Base-by-base conservation (phyloP, 2,797 vertebrate species). In the Monodelphis domestica region DNA sequence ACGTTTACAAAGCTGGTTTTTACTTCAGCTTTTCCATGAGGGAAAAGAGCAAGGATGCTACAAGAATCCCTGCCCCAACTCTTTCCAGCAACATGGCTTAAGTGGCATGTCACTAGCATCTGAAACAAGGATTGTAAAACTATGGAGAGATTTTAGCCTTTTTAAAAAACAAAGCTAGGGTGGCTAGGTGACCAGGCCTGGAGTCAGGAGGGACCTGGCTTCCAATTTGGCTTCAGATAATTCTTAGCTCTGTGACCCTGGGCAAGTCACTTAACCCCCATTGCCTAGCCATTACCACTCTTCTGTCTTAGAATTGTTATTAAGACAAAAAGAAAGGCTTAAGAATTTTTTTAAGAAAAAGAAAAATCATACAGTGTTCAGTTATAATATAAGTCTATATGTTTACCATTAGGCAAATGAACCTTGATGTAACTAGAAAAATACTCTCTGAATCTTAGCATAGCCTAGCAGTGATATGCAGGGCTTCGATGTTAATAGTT, bases 11-110 rank as follows among this genome's bases (percentile, higher is more conserved):
- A 53, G 91, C 51, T 38, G 55, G 78, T 38, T 88, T 55, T 14
- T 33, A 0, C 0, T 3, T 15, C 45, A 52, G n/a, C 6, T 12
- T 14, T n/a, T 87, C 88, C 55, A 0, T 28, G 78, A 57, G 21
- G 54, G 55, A 70, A 51, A 54, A 88, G 7, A 0, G 1, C 29
- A 87, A 2, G 17, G 55, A 6, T 12, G 50, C 29, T 21, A 2
- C 1, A 9, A 52, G 63, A 54, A 15, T 9, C 1, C 55, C 53
- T 45, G 38, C 38, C 38, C 21, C 24, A 26, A 4, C 38, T 84
- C 9, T 84, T 9, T 9, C 70, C 9, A 50, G 9, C 38, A 1
- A 78, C n/a, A 10, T 45, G 63, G 21, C 38, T 84, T 78, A 45
- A 21, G 21, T 50, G 38, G 70, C 38, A 84, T 84, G 9, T 84